A percentile compares a stretch with the other conserved stretches of the same genome.
Evolutionary conservation across 92 coral and sea anemone species (phyloP).

Genomic region (Epizoanthus rinbou): DNA sequence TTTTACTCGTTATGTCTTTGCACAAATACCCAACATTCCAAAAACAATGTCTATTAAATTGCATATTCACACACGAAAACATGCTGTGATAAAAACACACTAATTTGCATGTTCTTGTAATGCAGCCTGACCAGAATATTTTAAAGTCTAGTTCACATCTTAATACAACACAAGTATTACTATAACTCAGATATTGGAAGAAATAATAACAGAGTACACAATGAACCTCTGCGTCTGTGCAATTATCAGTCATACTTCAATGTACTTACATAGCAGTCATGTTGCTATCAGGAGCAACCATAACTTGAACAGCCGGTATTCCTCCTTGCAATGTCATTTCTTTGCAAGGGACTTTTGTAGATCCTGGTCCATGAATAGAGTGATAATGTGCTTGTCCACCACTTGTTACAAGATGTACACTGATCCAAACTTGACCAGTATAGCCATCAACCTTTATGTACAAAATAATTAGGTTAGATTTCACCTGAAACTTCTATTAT

Average conservation of each 20-base stretch:
- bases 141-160: neutral
- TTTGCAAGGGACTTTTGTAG: conserved; percentile 96
- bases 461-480: neutral
- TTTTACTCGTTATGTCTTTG: too few relatives aligned
- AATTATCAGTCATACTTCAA: neutral
- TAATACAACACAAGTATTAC: neutral
- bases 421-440: conserved; percentile 88
- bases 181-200: neutral
- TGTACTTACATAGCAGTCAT: conserved; percentile 96
- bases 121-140: too few relatives aligned
- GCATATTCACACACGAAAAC: too few relatives aligned
- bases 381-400: conserved; percentile 95
- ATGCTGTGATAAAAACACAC: too few relatives aligned
- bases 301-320: conserved; percentile 91
- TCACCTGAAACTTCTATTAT: neutral
- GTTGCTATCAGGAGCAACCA: conserved; percentile 91
- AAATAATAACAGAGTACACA: neutral
- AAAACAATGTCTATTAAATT: too few relatives aligned
- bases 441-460: conserved; percentile 76
- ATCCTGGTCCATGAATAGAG: conserved; percentile 98
- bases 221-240: too few relatives aligned
- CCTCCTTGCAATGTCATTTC: conserved; percentile 85
- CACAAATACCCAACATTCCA: too few relatives aligned
- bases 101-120: too few relatives aligned
- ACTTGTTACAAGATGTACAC: conserved; percentile 88